Conservation (phyloP, 92 coral and sea anemone species). For the Heliopora coerulea region DNA sequence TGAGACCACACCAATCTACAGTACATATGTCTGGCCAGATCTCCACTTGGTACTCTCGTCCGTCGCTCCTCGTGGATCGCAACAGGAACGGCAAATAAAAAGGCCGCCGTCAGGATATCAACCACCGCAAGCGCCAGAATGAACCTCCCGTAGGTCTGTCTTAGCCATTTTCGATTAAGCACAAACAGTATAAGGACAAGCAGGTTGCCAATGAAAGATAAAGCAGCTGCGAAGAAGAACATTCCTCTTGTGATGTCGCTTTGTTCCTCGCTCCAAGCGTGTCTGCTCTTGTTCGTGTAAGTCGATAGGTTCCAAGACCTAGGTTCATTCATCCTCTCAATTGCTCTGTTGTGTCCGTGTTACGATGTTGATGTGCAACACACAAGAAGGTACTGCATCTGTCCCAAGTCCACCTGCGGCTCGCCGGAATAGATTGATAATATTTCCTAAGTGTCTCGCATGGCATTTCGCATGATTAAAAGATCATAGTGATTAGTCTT, state of each 20-base stretch:
- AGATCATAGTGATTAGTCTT: too few species aligned
- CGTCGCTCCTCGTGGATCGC: slow-evolving; percentile 4
- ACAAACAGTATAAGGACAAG: slow-evolving; percentile 29
- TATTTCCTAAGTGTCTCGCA: too few species aligned
- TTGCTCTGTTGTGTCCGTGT: too few species aligned
- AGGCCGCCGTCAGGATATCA: slow-evolving; percentile 21
- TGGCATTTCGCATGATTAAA: too few species aligned
- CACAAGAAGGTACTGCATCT: too few species aligned
- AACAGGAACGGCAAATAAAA: slow-evolving; percentile 7
- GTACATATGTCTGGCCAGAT: background rate
- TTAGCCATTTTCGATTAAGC: slow-evolving; percentile 23
- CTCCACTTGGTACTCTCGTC: background rate
- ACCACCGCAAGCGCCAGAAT: slow-evolving; percentile 24
- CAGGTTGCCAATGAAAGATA: slow-evolving; percentile 26
- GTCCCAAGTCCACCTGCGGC: too few species aligned
- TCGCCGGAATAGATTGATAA: too few species aligned
- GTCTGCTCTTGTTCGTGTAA: too few species aligned
- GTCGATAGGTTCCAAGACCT: too few species aligned
- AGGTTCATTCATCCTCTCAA: too few species aligned
- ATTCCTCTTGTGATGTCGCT: slow-evolving; percentile 7
- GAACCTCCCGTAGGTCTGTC: slow-evolving; percentile 18
- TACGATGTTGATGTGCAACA: too few species aligned
- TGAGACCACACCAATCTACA: slow-evolving; percentile 24
- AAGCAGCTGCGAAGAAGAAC: slow-evolving; percentile 5
- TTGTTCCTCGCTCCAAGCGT: slow-evolving; percentile 2